A percentile compares a stretch with the other conserved stretches of the same genome.
Conservation (phyloP, 2,888 invertebrate genomes). For the Apeira syringaria region DNA sequence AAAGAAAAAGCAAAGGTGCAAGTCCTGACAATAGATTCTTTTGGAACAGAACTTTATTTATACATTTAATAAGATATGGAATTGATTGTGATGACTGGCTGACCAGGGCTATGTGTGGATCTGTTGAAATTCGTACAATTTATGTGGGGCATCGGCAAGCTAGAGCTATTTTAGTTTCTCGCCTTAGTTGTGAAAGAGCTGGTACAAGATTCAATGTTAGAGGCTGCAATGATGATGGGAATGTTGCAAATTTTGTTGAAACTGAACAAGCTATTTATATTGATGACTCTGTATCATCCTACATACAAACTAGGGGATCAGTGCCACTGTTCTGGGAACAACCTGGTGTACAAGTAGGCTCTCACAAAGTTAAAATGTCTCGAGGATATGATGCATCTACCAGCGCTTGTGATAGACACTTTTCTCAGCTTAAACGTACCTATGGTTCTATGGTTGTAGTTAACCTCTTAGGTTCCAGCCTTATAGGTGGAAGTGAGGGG, state of each 20-base stretch:
- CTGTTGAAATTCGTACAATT: slow-evolving; percentile 98
- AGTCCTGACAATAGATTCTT: slow-evolving; percentile 98
- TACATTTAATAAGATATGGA: slow-evolving; percentile 95
- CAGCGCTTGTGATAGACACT: slow-evolving; percentile 96
- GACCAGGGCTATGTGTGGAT: slow-evolving; percentile 97
- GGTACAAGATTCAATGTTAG: slow-evolving; percentile 99
- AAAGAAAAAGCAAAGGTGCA: slow-evolving; percentile 91
- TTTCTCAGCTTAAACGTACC: slow-evolving; percentile 91
- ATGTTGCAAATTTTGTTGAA: slow-evolving; percentile 99
- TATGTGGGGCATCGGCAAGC: slow-evolving; percentile 98
- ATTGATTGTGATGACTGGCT: slow-evolving; percentile 96
- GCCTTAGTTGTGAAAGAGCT: slow-evolving; percentile 98
- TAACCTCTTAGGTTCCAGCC: slow-evolving; percentile 94
- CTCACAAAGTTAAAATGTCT: slow-evolving; percentile 98
- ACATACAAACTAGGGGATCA: slow-evolving; percentile 96
- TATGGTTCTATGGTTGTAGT: slow-evolving; percentile 97
- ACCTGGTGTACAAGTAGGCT: slow-evolving; percentile 98
- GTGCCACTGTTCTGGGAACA: slow-evolving; percentile 99
- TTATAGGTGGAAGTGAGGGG: slow-evolving; percentile 98
- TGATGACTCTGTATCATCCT: slow-evolving; percentile 95
- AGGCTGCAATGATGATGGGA: slow-evolving; percentile 99
- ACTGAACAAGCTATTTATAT: slow-evolving; percentile 98
- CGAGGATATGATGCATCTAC: slow-evolving; percentile 97
- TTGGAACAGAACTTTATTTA: slow-evolving; percentile 98
- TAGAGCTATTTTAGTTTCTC: slow-evolving; percentile 96